A percentile compares a stretch with the other conserved stretches of the same genome.
These are phyloP conservation scores for Melanostoma mellinum DNA, from an alignment of 2,888 invertebrate genomes.

Conservation along the genomic window DNA sequence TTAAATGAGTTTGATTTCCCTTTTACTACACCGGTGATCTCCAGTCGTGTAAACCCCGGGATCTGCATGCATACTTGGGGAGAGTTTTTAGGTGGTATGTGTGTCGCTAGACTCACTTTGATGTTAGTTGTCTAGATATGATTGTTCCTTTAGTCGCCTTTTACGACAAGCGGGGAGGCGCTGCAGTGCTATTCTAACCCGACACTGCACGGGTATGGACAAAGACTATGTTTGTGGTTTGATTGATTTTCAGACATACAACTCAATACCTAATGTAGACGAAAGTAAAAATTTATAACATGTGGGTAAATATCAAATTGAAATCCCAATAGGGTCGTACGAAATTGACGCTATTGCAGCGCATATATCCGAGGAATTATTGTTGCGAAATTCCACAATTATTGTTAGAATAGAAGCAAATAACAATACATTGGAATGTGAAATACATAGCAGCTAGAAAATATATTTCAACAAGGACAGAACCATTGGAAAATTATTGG, in stretches of 20 bases:
- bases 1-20: no score
- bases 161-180: no score
- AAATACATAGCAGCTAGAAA: constrained; percentile 14
- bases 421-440: constrained; percentile 27
- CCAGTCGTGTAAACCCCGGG: no score
- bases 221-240: constrained; percentile 75
- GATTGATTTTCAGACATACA: constrained; percentile 17
- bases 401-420: constrained; percentile 14
- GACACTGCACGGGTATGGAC: no score
- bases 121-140: no score
- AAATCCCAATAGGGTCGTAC: constrained; percentile 76
- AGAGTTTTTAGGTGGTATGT: no score
- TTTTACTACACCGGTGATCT: no score
- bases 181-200: no score
- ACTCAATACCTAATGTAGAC: constrained; percentile 77
- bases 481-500: constrained; percentile 30
- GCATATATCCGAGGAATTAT: not conserved
- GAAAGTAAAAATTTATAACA: constrained; percentile 76
- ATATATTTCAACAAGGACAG: constrained; percentile 23
- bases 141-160: no score
- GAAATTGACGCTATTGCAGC: constrained; percentile 76
- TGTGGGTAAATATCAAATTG: constrained; percentile 66
- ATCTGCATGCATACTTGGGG: no score
- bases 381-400: not conserved
- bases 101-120: no score